Percentiles rank a stretch among this genome's conserved stretches.
Conservation (phyloP, 2,113 vertebrate species). For the Colossoma macropomum region DNA sequence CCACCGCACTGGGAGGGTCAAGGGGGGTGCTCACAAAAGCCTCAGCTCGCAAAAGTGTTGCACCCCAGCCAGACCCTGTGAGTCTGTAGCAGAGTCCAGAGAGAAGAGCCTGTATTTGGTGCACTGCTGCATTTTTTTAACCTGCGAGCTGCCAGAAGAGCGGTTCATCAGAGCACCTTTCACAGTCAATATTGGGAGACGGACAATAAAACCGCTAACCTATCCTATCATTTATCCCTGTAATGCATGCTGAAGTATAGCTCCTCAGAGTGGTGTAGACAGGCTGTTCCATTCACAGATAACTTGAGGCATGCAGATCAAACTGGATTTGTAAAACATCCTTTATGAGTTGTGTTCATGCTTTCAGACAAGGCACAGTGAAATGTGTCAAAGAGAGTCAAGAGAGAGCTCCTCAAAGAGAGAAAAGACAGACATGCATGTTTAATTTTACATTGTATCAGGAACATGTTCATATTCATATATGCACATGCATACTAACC, state of each 20-base stretch:
- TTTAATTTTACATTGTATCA: too few relatives aligned
- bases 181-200: conserved; percentile 7
- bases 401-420: not conserved
- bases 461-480: too few relatives aligned
- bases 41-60: conserved; percentile 35
- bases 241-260: not conserved
- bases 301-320: conserved; percentile 13
- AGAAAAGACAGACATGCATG: conserved; percentile 13
- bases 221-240: not conserved
- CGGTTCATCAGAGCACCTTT: not conserved
- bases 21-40: conserved; percentile 41
- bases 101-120: not conserved
- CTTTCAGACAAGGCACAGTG: not conserved
- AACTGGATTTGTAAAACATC: not conserved
- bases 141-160: conserved; percentile 1
- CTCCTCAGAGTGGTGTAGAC: not conserved
- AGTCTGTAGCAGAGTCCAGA: conserved; percentile 24
- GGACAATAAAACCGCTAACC: not conserved
- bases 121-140: not conserved
- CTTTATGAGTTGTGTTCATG: not conserved
- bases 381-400: not conserved
- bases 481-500: too few relatives aligned
- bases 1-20: not conserved
- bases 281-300: not conserved
- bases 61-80: not conserved